Evolutionary conservation across 2,797 vertebrate species (phyloP).

Genomic region (Acrossocheilus fasciatus): DNA sequence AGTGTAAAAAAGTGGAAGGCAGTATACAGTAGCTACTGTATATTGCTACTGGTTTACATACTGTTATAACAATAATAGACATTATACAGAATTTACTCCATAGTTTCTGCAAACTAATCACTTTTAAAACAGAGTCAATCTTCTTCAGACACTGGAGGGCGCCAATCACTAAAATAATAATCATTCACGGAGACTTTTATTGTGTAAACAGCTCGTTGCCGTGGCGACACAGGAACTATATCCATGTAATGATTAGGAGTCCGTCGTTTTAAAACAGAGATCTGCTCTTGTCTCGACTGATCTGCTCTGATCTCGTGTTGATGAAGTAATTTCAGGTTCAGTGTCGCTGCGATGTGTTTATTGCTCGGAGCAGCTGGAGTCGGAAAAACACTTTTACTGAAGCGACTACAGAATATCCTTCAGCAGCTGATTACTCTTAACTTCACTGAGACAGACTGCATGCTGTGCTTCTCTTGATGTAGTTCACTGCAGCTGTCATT

Average conservation of each 20-base stretch:
- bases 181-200: slow-evolving; percentile 7
- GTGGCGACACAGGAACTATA: slow-evolving; percentile 2
- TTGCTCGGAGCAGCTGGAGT: slow-evolving; percentile 86
- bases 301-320: too few species aligned
- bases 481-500: neutral
- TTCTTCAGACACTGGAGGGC: neutral
- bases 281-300: too few species aligned
- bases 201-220: neutral
- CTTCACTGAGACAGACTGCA: neutral
- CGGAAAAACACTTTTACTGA: slow-evolving; percentile 82
- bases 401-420: slow-evolving; percentile 93
- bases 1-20: too few species aligned
- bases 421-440: neutral
- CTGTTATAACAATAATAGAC: too few species aligned
- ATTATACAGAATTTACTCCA: too few species aligned
- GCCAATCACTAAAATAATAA: neutral
- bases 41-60: too few species aligned
- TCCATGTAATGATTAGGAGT: neutral
- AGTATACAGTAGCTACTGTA: too few species aligned
- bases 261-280: too few species aligned
- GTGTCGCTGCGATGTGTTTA: slow-evolving; percentile 75
- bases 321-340: neutral
- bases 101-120: too few species aligned
- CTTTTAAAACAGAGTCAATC: neutral
- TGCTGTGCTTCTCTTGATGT: neutral